Base-by-base conservation (phyloP, 1,140 invertebrate species). In the Riptortus pedestris region DNA sequence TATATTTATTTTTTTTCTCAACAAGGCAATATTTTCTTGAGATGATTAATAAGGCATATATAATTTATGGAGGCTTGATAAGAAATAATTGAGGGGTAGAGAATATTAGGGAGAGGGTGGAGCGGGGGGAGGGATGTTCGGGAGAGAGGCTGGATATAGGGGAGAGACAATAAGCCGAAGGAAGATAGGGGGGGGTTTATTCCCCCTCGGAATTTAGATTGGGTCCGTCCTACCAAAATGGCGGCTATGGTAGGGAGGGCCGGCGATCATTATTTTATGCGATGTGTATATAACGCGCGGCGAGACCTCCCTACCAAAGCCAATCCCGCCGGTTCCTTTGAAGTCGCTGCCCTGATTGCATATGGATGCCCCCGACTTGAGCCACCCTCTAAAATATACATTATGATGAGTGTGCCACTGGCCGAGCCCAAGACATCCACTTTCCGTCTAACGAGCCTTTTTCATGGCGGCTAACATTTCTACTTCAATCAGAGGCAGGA, bases 181-280 rank as follows among this genome's bases (percentile, higher is more conserved):
- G 26, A 63, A 63, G 63, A 59, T 61, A 66, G 59, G 66, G 31
- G 14, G 31, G 31, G 31, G 14, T 14, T 5, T 38, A 14, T 7
- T 7, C 31, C 31, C 31, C 62, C 52, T 20, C 24, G 57, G 66
- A 67, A 67, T 67, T 67, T 67, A 67, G 66, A 67, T 67, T 64
- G 66, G 66, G 66, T 67, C 61, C 55, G 60, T 66, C 60, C 48
- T 62, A 31, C 60, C 65, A 57, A 52, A 60, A 55, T 60, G 67
- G 29, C 33, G 66, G n/a, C n/a, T n/a, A n/a, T n/a, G n/a, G n/a
- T n/a, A n/a, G n/a, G 64, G 67, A 64, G 67, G 66, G 67, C 33
- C 59, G 59, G 72, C 60, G 70, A 71, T 72, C 71, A 68, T 68
- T 68, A 68, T 68, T 68, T 68, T 68, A 68, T 68, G 67, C 65